Evolutionary conservation across 2,888 invertebrate genomes (phyloP), one percentile per base, ranked within the genome.

Genomic region (Mimas tiliae): DNA sequence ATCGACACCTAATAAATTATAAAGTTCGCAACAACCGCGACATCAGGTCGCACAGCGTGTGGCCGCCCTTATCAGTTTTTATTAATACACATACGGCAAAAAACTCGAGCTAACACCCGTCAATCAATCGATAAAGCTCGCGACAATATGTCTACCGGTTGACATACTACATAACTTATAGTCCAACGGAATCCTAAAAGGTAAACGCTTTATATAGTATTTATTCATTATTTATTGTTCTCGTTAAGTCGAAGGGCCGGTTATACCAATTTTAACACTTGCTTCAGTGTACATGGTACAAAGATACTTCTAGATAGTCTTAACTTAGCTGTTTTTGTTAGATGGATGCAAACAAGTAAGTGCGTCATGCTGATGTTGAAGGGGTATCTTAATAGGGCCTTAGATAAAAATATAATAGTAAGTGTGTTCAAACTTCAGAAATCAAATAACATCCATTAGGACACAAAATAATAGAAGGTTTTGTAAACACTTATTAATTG

Each of bases 111-210:
- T 33, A 62, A 65, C 51, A 33, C 58, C 67, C 71, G 75, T 82
- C 77, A 72, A 79, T 83, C 82, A 80, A 77, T 74, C 75, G 55
- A 53, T 52, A 68, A 65, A 62, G 65, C 55, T 69, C 66, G 52
- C 70, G 72, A 79, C 77, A 76, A 81, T 81, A 79, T 80, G 82
- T 82, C 80, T 69, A 66, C 66, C 65, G 68, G 67, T 65, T 71
- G 81, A 75, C 76, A 71, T 65, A 33, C 34, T 65, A 70, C 70
- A 75, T 77, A 76, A 77, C 71, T 73, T 73, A 79, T 67, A 11
- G 38, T 34, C 16, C 45, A 34, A 45, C 58, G 64, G 62, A 62
- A 21, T 45, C 62, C 62, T 64, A 65, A 64, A 64, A 45, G 62
- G 67, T 63, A 66, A 66, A 66, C 34, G 52, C 63, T 66, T 34